Conservation (phyloP, 2,888 invertebrate species). For the Rhopalosiphum nymphaeae region DNA sequence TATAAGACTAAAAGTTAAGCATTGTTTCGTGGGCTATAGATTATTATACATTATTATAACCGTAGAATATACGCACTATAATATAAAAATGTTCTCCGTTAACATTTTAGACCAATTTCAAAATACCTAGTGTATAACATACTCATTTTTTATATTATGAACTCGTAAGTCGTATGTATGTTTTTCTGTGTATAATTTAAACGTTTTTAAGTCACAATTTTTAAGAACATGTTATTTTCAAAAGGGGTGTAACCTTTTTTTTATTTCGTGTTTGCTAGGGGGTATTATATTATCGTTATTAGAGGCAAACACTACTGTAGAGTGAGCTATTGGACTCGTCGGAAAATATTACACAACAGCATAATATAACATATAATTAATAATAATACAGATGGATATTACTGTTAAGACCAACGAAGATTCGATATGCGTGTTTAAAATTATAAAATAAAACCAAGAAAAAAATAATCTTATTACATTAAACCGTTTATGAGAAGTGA, state of each 20-base stretch:
- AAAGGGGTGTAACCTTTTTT: slow-evolving; percentile 37
- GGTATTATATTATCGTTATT: neutral
- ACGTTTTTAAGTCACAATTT: neutral
- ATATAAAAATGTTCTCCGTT: neutral
- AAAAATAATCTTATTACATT: neutral
- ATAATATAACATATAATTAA: neutral
- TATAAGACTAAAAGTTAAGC: neutral
- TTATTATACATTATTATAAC: neutral
- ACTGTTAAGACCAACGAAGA: neutral
- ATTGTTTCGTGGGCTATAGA: neutral
- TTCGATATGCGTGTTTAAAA: neutral
- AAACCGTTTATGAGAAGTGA: slow-evolving; percentile 13
- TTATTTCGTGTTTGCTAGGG: slow-evolving; percentile 21
- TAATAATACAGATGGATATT: slow-evolving; percentile 17
- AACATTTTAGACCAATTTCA: neutral
- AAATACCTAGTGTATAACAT: neutral
- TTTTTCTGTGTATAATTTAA: neutral
- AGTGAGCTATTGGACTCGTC: neutral
- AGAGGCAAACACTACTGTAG: neutral
- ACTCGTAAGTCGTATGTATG: neutral
- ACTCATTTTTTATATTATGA: neutral
- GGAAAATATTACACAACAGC: neutral
- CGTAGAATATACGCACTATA: neutral
- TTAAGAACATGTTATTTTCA: slow-evolving; percentile 38
- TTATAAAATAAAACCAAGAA: neutral